Evolutionary conservation across 2,113 vertebrate species (phyloP).

Genomic region (Anarhynchus alexandrinus): DNA sequence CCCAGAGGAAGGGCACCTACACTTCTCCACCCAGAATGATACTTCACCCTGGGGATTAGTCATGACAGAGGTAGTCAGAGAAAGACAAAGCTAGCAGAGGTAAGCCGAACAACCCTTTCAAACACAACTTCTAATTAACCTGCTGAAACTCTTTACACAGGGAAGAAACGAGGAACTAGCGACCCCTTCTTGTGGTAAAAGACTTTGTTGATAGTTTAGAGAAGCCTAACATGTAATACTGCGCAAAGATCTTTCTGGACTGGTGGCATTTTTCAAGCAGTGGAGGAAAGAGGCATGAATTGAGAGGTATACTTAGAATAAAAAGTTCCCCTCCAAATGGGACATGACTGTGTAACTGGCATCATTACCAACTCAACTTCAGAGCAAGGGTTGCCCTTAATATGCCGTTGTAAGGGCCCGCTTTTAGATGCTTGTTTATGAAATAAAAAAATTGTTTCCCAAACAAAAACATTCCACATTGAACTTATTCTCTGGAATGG

Average conservation of each 20-base stretch:
- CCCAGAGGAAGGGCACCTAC: neutral
- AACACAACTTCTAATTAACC: neutral
- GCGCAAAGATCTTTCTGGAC: neutral
- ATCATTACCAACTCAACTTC: neutral
- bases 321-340: neutral
- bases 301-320: neutral
- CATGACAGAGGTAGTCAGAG: neutral
- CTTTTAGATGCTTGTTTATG: neutral
- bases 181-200: neutral
- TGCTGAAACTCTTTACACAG: neutral
- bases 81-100: neutral
- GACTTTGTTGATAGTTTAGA: neutral
- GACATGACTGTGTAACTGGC: neutral
- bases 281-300: neutral
- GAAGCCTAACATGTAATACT: neutral
- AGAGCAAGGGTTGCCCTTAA: neutral
- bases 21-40: conserved; percentile 10
- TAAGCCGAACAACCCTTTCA: neutral
- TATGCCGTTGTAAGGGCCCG: neutral
- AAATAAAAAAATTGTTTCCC: neutral
- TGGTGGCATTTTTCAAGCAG: neutral
- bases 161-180: neutral
- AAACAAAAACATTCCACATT: neutral
- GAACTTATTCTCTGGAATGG: neutral
- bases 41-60: conserved; percentile 5